Percentiles rank a stretch among this genome's conserved stretches.
These are phyloP conservation scores for Lycia hirtaria DNA, from an alignment of 2,888 invertebrate genomes.

Conservation along the genomic window DNA sequence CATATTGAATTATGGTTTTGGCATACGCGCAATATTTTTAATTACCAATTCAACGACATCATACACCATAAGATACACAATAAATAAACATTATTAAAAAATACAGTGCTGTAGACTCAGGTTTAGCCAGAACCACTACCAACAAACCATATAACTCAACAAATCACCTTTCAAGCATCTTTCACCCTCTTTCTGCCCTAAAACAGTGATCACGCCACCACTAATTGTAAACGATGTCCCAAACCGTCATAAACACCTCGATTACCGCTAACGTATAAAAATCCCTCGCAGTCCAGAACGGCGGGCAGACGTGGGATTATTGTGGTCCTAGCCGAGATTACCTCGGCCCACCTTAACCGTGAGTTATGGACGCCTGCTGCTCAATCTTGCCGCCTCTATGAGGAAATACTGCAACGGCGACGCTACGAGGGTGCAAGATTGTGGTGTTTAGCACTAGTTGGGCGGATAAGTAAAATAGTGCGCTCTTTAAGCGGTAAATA, in stretches of 20 bases:
- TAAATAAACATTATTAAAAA: no score
- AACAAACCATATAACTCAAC: no score
- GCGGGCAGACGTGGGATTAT: slow-evolving; percentile 73
- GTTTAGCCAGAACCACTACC: no score
- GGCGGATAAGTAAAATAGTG: slow-evolving; percentile 31
- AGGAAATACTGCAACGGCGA: slow-evolving; percentile 77
- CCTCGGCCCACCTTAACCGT: slow-evolving; percentile 75
- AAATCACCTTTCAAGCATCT: no score
- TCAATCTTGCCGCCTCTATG: slow-evolving; percentile 80
- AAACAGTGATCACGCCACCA: background rate
- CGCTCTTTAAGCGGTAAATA: slow-evolving; percentile 2
- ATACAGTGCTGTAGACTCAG: no score
- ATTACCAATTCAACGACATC: no score
- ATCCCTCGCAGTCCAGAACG: slow-evolving; percentile 56
- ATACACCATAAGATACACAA: no score
- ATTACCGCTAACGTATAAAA: slow-evolving; percentile 58
- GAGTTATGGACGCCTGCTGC: slow-evolving; percentile 79
- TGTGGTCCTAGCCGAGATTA: slow-evolving; percentile 75
- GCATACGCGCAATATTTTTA: no score
- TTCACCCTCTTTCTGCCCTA: background rate
- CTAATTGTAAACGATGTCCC: slow-evolving; percentile 11
- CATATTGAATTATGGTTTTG: no score
- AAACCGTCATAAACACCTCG: slow-evolving; percentile 12
- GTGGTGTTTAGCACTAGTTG: slow-evolving; percentile 52
- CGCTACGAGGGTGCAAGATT: slow-evolving; percentile 63